These are phyloP conservation scores for Toxonevra muliebris DNA, from an alignment of 2,888 invertebrate genomes.

Conservation along the genomic window DNA sequence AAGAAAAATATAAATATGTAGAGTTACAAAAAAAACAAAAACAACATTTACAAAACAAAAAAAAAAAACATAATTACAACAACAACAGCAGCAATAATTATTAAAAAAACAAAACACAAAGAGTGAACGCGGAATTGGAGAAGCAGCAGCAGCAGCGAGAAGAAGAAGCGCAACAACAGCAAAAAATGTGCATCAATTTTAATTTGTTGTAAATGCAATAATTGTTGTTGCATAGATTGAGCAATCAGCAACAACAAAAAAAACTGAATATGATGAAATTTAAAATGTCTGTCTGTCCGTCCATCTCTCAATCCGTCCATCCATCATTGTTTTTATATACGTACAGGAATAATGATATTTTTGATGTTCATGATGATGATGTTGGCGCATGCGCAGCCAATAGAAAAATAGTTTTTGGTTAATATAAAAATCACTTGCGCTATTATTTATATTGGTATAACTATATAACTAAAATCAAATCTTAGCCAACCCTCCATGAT, in stretches of 20 bases:
- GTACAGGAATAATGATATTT: slow-evolving; percentile 1
- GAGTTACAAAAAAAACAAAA: slow-evolving; percentile 28
- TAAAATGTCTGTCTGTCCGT: background rate
- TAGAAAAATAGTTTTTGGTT: no score
- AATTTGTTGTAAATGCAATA: no score
- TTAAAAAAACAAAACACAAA: background rate
- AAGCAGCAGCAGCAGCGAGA: background rate
- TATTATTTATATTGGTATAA: no score
- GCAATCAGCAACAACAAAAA: slow-evolving; percentile 11
- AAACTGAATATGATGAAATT: slow-evolving; percentile 21
- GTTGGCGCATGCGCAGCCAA: no score
- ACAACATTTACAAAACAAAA: slow-evolving; percentile 23
- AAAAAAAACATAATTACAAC: slow-evolving; percentile 30
- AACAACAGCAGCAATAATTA: slow-evolving; percentile 2
- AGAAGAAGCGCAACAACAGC: no score
- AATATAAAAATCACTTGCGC: no score
- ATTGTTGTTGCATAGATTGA: no score
- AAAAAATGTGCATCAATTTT: no score
- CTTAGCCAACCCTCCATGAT: no score
- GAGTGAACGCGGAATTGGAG: slow-evolving; percentile 30
- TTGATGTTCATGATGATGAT: background rate
- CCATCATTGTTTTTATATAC: background rate
- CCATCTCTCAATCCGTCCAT: slow-evolving; percentile 18
- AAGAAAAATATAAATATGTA: slow-evolving; percentile 32
- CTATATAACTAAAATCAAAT: no score